A percentile compares a stretch with the other conserved stretches of the same genome.
phyloP scores from a whole-genome alignment of 2,797 vertebrate species.

The Phrynocephalus guinanensis region DNA sequence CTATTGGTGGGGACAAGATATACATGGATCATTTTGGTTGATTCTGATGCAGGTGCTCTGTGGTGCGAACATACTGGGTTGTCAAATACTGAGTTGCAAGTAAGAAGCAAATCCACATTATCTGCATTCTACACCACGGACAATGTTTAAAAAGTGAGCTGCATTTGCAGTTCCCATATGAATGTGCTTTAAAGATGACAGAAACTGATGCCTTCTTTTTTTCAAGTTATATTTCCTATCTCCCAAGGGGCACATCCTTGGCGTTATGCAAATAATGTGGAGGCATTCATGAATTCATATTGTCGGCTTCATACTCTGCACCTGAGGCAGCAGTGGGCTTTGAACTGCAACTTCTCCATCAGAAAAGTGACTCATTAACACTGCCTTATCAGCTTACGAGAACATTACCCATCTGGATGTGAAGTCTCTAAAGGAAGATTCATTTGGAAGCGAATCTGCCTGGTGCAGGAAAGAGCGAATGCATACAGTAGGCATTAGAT shows the following conservation, averaged over 20 bases:
- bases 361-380: slow-evolving; percentile 37
- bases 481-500: not conserved
- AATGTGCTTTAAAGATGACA: slow-evolving; percentile 15
- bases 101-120: not conserved
- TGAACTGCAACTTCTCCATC: slow-evolving; percentile 47
- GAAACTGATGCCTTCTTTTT: slow-evolving; percentile 17
- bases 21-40: not conserved
- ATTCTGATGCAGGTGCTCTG: not conserved
- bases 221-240: slow-evolving; percentile 29
- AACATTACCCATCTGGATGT: slow-evolving; percentile 46
- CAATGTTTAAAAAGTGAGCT: not conserved
- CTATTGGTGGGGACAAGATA: not conserved
- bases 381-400: slow-evolving; percentile 36
- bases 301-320: slow-evolving; percentile 34
- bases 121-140: not conserved
- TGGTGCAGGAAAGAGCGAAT: slow-evolving; percentile 10
- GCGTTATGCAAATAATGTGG: slow-evolving; percentile 39
- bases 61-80: slow-evolving; percentile 19
- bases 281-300: slow-evolving; percentile 43
- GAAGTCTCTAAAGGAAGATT: slow-evolving; percentile 17
- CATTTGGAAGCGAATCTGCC: slow-evolving; percentile 26
- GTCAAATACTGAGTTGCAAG: slow-evolving; percentile 18
- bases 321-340: slow-evolving; percentile 37
- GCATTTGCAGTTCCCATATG: slow-evolving; percentile 7
- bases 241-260: slow-evolving; percentile 26